phyloP scores from a whole-genome alignment of 2,888 invertebrate genomes.

The Polyommatus icarus region DNA sequence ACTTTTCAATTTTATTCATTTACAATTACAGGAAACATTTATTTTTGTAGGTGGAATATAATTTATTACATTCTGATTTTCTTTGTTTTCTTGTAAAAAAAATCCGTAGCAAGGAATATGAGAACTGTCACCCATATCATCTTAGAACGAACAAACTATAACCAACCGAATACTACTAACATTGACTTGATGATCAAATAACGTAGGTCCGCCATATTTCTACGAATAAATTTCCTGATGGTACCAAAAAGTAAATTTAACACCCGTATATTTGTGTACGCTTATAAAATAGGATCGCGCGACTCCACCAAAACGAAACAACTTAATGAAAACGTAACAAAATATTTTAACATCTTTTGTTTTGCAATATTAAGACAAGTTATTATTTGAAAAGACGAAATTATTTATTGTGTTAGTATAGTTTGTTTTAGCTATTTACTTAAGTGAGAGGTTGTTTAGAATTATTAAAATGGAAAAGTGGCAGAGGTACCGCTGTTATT shows the following conservation, averaged over 20 bases:
- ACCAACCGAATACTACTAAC: background rate
- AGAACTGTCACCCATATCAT: too few species aligned
- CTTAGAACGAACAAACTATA: too few species aligned
- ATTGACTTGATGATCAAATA: background rate
- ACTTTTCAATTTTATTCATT: too few species aligned
- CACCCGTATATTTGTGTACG: background rate
- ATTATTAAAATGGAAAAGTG: background rate
- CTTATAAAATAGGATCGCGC: background rate
- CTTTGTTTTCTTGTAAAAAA: too few species aligned
- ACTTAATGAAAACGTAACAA: background rate
- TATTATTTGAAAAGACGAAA: conserved; percentile 19
- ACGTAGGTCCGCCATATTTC: background rate
- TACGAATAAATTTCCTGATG: background rate
- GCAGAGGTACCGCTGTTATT: background rate
- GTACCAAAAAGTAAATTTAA: background rate
- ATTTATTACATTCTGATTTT: too few species aligned
- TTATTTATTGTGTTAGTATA: conserved; percentile 16
- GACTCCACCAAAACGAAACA: background rate
- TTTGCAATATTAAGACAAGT: conserved; percentile 5
- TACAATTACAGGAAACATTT: too few species aligned
- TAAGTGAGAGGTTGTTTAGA: conserved; percentile 16
- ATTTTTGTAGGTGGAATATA: too few species aligned
- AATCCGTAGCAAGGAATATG: too few species aligned
- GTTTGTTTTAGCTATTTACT: conserved; percentile 17
- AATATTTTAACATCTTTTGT: background rate